Conservation (phyloP, 2,797 vertebrate species). For the Carduelis carduelis region DNA sequence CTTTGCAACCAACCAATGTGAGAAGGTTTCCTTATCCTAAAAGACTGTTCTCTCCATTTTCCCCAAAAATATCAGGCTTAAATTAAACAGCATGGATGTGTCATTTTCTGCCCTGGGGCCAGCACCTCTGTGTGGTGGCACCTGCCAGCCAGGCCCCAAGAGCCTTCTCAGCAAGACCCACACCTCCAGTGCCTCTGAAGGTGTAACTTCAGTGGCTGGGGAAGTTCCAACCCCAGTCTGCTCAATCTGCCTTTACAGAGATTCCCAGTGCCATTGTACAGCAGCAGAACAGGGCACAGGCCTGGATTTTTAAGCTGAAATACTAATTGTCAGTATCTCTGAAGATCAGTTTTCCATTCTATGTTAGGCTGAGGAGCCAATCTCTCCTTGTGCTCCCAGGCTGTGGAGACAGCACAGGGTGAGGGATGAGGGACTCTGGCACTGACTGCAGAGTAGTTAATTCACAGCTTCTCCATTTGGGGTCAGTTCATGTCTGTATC, state of each 20-base stretch:
- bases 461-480: background rate
- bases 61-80: background rate
- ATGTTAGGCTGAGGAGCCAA: background rate
- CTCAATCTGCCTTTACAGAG: background rate
- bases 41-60: background rate
- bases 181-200: background rate
- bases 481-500: background rate
- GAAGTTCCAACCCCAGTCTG: background rate
- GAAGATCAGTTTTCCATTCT: background rate
- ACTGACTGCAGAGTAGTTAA: background rate
- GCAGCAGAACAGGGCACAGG: background rate
- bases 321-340: background rate
- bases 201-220: background rate
- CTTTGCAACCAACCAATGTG: accelerated
- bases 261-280: background rate
- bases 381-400: background rate
- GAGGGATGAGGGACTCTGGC: background rate
- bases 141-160: background rate
- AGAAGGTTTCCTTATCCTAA: background rate
- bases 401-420: background rate
- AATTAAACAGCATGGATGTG: background rate
- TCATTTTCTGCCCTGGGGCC: background rate
- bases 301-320: background rate
- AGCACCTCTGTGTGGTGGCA: background rate
- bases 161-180: background rate